Evolutionary conservation across 2,888 invertebrate genomes (phyloP).

Genomic region (Rhimphoctona megacephalus): DNA sequence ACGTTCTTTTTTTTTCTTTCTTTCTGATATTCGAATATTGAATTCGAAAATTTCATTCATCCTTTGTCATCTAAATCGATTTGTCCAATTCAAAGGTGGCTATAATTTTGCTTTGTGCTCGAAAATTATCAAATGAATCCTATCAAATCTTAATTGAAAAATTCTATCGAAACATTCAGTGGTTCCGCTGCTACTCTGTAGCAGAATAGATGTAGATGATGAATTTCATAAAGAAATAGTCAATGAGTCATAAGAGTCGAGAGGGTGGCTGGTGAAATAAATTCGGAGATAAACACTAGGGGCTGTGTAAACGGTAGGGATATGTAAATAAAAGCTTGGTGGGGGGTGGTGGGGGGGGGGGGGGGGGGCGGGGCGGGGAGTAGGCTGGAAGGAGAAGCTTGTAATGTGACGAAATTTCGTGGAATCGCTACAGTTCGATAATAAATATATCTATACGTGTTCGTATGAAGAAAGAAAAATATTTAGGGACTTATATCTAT

Average conservation of each 20-base stretch:
- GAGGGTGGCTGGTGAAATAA: not conserved
- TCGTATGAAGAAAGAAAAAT: not conserved
- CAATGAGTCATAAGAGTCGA: slow-evolving; percentile 54
- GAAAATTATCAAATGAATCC: not conserved
- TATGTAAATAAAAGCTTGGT: slow-evolving; percentile 2
- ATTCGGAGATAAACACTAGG: slow-evolving; percentile 19
- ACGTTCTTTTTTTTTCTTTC: not conserved
- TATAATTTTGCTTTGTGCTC: not conserved
- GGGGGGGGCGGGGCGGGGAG: too few species aligned
- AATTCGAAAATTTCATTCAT: slow-evolving; percentile 1
- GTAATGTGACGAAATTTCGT: slow-evolving; percentile 51
- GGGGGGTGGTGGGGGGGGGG: too few species aligned
- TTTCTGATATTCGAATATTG: slow-evolving; percentile 7
- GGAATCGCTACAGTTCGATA: slow-evolving; percentile 50
- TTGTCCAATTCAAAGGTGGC: not conserved
- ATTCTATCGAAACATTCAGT: not conserved
- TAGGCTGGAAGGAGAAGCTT: not conserved
- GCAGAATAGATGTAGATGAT: not conserved
- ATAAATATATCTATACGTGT: not conserved
- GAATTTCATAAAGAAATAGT: slow-evolving; percentile 14
- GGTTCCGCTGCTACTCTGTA: not conserved
- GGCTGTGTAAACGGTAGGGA: slow-evolving; percentile 6
- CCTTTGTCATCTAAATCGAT: not conserved
- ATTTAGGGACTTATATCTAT: not conserved
- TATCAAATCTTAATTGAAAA: not conserved